Evolutionary conservation across 2,113 vertebrate genomes (phyloP), one percentile per base, ranked within the genome.

Genomic region (Atherinomorus stipes): DNA sequence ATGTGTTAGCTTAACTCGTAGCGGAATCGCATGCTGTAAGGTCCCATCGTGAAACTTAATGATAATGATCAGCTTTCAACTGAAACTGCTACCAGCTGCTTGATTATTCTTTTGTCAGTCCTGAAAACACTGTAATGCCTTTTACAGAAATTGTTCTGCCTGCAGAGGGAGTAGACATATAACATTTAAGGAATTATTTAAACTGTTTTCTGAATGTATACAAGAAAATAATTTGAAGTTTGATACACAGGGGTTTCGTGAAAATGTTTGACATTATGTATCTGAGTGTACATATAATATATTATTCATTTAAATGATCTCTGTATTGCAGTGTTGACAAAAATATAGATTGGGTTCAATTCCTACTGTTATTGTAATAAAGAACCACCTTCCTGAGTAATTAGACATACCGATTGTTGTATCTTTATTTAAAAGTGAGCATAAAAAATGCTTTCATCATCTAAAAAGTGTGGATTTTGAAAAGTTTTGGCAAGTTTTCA

Each of bases 1-100:
- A 59, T 58, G n/a, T 83, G 42, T 62, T 64, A 28, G 57, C 31
- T 50, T 63, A 53, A 67, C 52, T 62, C 8, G 11, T 22, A 71
- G n/a, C 1, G 60, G 38, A 6, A 7, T 52, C 34, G 0, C 26
- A 66, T 6, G 3, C 3, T n/a, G 31, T 21, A 21, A 62, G 53
- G 16, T 56, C 23, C 7, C 18, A 18, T 45, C 19, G 47, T 25
- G 50, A 72, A 68, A 73, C 42, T 56, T 21, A 13, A 50, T 54
- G n/a, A 58, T 9, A 37, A 34, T 18, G 3, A 19, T 56, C 18
- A 31, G 15, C 9, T 40, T 11, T 11, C 3, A 40, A 31, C 13
- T 42, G 40, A 42, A 42, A 18, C 3, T 45, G 16, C 44, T n/a
- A 47, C 18, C 16, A n/a, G 44, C 44, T 47, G 44, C n/a, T n/a